Percentiles rank a stretch among this genome's conserved stretches.
Evolutionary conservation across 2,113 vertebrate species (phyloP).

Genomic region (Empidonax alnorum): DNA sequence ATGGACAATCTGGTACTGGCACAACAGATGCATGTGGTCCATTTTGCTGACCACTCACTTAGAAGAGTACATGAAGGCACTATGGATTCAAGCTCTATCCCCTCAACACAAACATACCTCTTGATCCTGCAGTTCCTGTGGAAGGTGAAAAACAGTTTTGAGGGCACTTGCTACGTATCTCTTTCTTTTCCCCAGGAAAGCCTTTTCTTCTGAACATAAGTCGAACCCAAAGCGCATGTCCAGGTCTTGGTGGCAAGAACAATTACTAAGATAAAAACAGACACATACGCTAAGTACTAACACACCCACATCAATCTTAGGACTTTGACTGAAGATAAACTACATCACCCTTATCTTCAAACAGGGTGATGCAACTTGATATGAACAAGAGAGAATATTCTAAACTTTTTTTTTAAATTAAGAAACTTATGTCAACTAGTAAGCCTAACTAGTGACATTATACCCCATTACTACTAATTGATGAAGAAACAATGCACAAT

Average conservation of each 20-base stretch:
- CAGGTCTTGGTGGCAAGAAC: slow-evolving; percentile 62
- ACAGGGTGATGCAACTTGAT: not conserved
- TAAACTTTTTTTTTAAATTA: not conserved
- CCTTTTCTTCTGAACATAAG: slow-evolving; percentile 79
- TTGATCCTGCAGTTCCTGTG: slow-evolving; percentile 61
- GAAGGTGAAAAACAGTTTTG: slow-evolving; percentile 79
- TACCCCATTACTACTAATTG: not conserved
- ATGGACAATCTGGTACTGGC: not conserved
- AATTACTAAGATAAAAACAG: slow-evolving; percentile 39
- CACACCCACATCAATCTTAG: not conserved
- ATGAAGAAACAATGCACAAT: not conserved
- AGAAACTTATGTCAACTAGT: not conserved
- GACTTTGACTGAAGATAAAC: not conserved
- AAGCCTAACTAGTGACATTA: not conserved
- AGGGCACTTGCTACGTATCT: slow-evolving; percentile 74
- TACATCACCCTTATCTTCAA: not conserved
- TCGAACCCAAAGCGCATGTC: slow-evolving; percentile 82
- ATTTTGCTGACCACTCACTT: not conserved
- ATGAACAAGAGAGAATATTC: not conserved
- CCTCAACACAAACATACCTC: slow-evolving; percentile 66
- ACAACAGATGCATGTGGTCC: not conserved
- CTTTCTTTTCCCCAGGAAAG: slow-evolving; percentile 81
- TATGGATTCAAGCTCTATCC: not conserved
- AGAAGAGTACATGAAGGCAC: not conserved
- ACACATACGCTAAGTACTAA: not conserved